Evolutionary conservation across 2,113 vertebrate genomes (phyloP).

Genomic region (Cyprinus carpio): DNA sequence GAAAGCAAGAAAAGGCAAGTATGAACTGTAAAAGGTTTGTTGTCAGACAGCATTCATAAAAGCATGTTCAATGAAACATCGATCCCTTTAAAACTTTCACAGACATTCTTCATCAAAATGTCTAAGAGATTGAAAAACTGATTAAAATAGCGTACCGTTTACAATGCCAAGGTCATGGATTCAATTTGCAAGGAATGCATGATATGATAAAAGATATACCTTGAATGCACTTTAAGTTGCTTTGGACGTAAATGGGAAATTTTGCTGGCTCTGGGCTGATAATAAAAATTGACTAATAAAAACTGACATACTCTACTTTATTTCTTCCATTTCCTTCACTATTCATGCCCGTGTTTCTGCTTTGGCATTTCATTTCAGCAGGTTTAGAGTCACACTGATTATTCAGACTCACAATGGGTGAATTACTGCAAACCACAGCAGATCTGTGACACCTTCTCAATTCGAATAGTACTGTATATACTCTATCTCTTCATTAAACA

Average conservation of each 20-base stretch:
- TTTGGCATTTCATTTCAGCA: constrained; percentile 15
- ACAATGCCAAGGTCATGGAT: constrained; percentile 2
- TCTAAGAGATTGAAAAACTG: neutral
- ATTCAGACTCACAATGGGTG: constrained; percentile 31
- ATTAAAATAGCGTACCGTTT: neutral
- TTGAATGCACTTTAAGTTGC: neutral
- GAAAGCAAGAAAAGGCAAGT: neutral
- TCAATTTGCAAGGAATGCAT: neutral
- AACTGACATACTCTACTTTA: neutral
- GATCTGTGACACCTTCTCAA: constrained; percentile 10
- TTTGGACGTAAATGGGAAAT: neutral
- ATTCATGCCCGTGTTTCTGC: neutral
- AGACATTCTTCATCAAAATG: neutral
- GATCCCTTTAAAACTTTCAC: neutral
- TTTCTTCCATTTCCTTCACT: neutral
- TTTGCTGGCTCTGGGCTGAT: neutral
- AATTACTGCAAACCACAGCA: constrained; percentile 29
- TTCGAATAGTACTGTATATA: constrained; percentile 2
- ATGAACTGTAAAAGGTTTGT: neutral
- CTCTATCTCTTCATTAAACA: constrained; percentile 28
- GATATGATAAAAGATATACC: neutral
- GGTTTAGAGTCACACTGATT: constrained; percentile 26
- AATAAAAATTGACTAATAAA: constrained; percentile 1
- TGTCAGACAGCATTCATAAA: constrained; percentile 10
- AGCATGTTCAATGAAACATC: neutral